Evolutionary conservation across 2,797 vertebrate genomes (phyloP).

Genomic region (Silurus lanzhouensis): DNA sequence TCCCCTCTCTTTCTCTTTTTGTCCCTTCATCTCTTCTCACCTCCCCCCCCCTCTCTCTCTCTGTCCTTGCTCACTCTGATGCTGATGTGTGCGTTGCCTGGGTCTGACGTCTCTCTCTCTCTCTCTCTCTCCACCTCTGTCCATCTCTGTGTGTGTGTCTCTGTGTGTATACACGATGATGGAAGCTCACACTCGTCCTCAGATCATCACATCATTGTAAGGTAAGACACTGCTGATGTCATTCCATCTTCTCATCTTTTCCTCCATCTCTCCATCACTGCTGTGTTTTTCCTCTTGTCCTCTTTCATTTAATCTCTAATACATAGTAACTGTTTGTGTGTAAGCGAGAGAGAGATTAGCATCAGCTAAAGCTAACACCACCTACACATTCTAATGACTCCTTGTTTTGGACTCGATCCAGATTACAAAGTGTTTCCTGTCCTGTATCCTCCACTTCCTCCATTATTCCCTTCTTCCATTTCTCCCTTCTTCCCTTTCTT

Average conservation of each 20-base stretch:
- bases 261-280: slow-evolving; percentile 1
- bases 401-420: slow-evolving; percentile 10
- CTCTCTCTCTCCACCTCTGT: slow-evolving; percentile 1
- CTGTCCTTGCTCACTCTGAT: slow-evolving; percentile 23
- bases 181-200: slow-evolving; percentile 24
- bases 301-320: neutral
- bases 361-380: slow-evolving; percentile 31
- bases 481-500: neutral
- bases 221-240: slow-evolving; percentile 30
- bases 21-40: neutral
- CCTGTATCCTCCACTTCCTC: slow-evolving; percentile 6
- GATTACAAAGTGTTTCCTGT: neutral
- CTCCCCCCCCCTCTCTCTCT: slow-evolving; percentile 6
- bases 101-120: neutral
- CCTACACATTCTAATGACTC: slow-evolving; percentile 6
- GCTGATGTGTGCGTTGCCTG: slow-evolving; percentile 1
- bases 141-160: neutral
- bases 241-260: neutral
- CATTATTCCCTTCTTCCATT: neutral
- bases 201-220: slow-evolving; percentile 17
- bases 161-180: slow-evolving; percentile 16
- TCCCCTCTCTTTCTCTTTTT: neutral
- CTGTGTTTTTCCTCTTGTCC: neutral
- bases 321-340: neutral
- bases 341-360: slow-evolving; percentile 5